These are phyloP conservation scores for Ypsolopha scabrella DNA, from an alignment of 2,888 invertebrate genomes.

Conservation along the genomic window DNA sequence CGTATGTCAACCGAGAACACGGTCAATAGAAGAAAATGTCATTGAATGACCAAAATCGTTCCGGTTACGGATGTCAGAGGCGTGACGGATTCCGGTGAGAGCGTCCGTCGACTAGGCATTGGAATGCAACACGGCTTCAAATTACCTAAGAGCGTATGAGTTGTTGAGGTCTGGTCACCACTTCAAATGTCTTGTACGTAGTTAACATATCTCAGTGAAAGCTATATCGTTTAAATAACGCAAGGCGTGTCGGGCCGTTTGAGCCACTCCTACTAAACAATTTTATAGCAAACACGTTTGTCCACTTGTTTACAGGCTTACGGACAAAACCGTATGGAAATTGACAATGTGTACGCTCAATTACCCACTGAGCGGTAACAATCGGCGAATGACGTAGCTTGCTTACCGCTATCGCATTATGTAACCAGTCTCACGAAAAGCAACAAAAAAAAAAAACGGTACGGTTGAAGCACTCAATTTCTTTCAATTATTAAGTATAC, in stretches of 20 bases:
- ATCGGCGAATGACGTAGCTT: slow-evolving; percentile 13
- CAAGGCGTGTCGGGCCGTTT: not conserved
- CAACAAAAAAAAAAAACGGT: not conserved
- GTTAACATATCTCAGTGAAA: not conserved
- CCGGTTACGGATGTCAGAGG: slow-evolving; percentile 10
- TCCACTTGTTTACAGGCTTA: not conserved
- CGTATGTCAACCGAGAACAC: slow-evolving; percentile 1
- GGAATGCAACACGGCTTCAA: not conserved
- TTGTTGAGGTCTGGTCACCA: not conserved
- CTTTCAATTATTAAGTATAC: slow-evolving; percentile 6
- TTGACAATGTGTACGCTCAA: slow-evolving; percentile 21
- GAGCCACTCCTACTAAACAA: not conserved
- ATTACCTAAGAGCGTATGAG: not conserved
- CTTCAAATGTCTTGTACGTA: not conserved
- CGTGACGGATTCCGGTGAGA: slow-evolving; percentile 14
- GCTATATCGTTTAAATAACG: not conserved
- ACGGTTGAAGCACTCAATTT: slow-evolving; percentile 6
- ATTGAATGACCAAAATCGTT: slow-evolving; percentile 10
- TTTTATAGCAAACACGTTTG: not conserved
- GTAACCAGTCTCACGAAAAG: not conserved
- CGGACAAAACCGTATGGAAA: not conserved
- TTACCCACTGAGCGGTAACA: slow-evolving; percentile 24
- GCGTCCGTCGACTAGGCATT: slow-evolving; percentile 4
- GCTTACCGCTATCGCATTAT: slow-evolving; percentile 7
- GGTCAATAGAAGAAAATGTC: slow-evolving; percentile 9